Conservation (phyloP, 1,140 invertebrate species). For the Drosophila nannoptera region DNA sequence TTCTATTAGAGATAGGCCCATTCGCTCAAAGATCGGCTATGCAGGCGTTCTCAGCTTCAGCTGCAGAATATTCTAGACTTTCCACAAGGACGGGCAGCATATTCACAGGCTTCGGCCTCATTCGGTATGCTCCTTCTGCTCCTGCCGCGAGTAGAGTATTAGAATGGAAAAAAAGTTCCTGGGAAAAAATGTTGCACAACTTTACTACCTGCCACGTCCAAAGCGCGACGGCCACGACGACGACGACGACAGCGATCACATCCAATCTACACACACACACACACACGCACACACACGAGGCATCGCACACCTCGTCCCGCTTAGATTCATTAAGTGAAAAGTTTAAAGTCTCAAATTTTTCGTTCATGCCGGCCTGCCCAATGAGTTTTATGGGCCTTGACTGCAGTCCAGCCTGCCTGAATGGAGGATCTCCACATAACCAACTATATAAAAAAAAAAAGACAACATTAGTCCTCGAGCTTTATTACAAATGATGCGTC, state of each 20-base stretch:
- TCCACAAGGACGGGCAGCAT: too few species aligned
- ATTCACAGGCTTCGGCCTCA: background rate
- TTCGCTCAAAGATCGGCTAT: too few species aligned
- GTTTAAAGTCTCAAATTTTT: slow-evolving; percentile 74
- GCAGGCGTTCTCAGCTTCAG: too few species aligned
- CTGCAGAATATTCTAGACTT: too few species aligned
- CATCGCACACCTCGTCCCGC: slow-evolving; percentile 29
- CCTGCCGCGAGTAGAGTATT: background rate
- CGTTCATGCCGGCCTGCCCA: slow-evolving; percentile 59
- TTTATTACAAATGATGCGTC: slow-evolving; percentile 77
- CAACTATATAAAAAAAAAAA: slow-evolving; percentile 8
- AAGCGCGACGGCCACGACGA: slow-evolving; percentile 50
- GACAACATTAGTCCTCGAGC: slow-evolving; percentile 70
- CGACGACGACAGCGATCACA: slow-evolving; percentile 41
- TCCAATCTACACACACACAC: slow-evolving; percentile 29
- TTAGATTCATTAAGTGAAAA: slow-evolving; percentile 78
- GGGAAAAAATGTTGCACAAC: slow-evolving; percentile 77
- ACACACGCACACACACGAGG: background rate
- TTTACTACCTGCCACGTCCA: slow-evolving; percentile 65
- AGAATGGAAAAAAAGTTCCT: slow-evolving; percentile 59
- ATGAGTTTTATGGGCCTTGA: slow-evolving; percentile 58
- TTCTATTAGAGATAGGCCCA: too few species aligned
- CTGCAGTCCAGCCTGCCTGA: slow-evolving; percentile 11
- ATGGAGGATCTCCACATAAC: slow-evolving; percentile 23
- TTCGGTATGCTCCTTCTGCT: background rate